Conservation (phyloP, 2,888 invertebrate species). For the Dromius quadrimaculatus region DNA sequence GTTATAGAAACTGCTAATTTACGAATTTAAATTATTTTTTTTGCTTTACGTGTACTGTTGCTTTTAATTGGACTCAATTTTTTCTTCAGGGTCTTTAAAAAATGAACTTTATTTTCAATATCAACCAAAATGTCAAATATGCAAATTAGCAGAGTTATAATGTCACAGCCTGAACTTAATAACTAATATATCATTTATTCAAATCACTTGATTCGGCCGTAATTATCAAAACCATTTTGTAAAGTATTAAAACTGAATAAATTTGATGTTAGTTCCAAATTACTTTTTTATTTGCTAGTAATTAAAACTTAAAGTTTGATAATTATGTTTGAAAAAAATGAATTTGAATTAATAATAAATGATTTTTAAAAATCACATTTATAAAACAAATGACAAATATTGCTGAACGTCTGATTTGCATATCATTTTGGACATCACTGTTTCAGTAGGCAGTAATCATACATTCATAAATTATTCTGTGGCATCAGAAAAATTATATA, state of each 20-base stretch:
- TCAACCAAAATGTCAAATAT: background rate
- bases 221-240: conserved; percentile 17
- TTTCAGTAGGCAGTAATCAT: background rate
- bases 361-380: no score
- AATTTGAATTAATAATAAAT: no score
- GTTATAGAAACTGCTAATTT: background rate
- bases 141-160: conserved; percentile 15
- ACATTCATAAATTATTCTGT: conserved; percentile 18
- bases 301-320: conserved; percentile 12
- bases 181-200: conserved; percentile 18
- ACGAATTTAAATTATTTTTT: conserved; percentile 4
- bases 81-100: no score
- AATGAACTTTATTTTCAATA: no score
- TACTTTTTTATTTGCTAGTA: background rate
- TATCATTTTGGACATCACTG: conserved; percentile 20
- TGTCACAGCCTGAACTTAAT: conserved; percentile 20
- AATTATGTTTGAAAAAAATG: conserved; percentile 2
- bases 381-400: conserved; percentile 12
- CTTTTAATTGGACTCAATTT: conserved; percentile 17
- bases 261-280: conserved; percentile 11
- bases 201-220: conserved; percentile 11
- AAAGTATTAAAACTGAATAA: background rate
- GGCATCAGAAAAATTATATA: background rate
- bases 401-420: conserved; percentile 20
- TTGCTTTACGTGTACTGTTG: conserved; percentile 13